Conservation (phyloP, 2,113 vertebrate species). For the Hypocryptadius cinnamomeus region DNA sequence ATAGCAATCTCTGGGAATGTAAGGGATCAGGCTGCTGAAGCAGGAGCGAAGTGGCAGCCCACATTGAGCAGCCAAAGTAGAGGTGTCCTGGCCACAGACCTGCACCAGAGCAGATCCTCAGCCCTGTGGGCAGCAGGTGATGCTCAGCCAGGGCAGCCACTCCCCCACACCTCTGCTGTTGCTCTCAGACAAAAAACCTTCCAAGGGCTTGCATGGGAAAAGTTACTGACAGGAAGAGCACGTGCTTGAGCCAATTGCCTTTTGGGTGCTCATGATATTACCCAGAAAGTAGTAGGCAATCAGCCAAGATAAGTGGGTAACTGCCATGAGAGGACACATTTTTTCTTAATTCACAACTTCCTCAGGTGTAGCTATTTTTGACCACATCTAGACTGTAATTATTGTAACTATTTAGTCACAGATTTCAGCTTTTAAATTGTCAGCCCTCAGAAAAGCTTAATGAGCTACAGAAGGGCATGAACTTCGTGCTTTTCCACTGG, state of each 20-base stretch:
- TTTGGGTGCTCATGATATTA: background rate
- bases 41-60: background rate
- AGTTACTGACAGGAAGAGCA: background rate
- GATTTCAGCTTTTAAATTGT: background rate
- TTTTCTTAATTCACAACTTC: background rate
- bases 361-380: background rate
- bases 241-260: background rate
- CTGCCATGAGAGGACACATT: background rate
- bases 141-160: background rate
- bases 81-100: background rate
- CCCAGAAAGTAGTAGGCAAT: background rate
- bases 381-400: background rate
- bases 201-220: background rate
- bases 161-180: background rate
- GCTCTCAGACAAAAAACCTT: background rate
- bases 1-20: background rate
- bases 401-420: background rate
- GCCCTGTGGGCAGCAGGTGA: rapidly evolving
- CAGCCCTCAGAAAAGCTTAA: background rate
- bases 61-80: background rate
- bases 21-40: background rate
- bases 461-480: background rate
- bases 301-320: background rate
- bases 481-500: background rate
- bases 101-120: rapidly evolving